A percentile compares a stretch with the other conserved stretches of the same genome.
phyloP scores from a whole-genome alignment of 2,113 vertebrate species.

The Physeter macrocephalus region DNA sequence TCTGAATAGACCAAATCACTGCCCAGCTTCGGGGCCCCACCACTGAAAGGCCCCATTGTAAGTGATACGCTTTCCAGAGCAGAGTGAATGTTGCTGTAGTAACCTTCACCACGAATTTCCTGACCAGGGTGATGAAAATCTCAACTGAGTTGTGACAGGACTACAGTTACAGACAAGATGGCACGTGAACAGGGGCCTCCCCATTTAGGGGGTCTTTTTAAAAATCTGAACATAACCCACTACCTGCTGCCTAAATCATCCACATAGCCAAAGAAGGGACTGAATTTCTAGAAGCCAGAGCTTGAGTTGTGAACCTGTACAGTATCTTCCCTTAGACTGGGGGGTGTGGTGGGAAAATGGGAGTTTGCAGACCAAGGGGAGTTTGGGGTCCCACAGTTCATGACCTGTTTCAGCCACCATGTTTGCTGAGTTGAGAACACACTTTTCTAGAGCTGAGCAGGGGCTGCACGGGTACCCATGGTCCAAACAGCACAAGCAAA shows the following conservation, averaged over 20 bases:
- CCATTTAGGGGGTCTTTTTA: neutral
- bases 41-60: conserved; percentile 68
- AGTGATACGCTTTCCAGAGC: conserved; percentile 27
- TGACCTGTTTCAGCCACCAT: too few species aligned
- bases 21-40: neutral
- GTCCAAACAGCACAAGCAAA: neutral
- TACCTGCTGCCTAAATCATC: neutral
- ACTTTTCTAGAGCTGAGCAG: neutral
- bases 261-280: neutral
- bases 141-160: conserved; percentile 25
- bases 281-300: neutral
- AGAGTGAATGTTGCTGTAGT: conserved; percentile 62
- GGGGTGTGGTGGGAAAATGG: neutral
- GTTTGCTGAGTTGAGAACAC: neutral
- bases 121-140: conserved; percentile 59
- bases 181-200: neutral
- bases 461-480: neutral
- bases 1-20: conserved; percentile 51
- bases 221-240: neutral
- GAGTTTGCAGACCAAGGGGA: neutral
- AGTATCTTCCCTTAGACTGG: neutral
- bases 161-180: neutral
- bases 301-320: neutral
- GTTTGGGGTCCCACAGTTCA: too few species aligned
- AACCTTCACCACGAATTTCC: conserved; percentile 64